These are phyloP conservation scores for Homarus gammarus DNA, from an alignment of 2,888 invertebrate genomes.

Conservation along the genomic window DNA sequence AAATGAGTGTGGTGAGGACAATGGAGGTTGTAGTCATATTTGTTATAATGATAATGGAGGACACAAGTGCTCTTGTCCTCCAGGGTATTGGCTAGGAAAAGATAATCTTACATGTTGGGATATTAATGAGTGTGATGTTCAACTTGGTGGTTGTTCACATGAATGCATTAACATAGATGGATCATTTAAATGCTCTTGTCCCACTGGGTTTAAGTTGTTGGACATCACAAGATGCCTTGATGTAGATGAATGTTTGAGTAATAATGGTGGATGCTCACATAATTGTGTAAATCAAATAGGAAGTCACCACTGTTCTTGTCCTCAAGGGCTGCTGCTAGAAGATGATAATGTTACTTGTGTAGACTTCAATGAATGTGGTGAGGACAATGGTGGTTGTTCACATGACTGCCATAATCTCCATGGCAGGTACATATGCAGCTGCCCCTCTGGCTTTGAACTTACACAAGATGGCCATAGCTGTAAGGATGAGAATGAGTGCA, in stretches of 20 bases:
- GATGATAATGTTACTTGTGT: slow-evolving; percentile 72
- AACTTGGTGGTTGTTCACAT: slow-evolving; percentile 79
- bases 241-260: slow-evolving; percentile 72
- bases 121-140: slow-evolving; percentile 64
- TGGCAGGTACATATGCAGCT: slow-evolving; percentile 69
- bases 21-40: slow-evolving; percentile 79
- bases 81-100: slow-evolving; percentile 75
- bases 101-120: slow-evolving; percentile 77
- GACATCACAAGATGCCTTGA: slow-evolving; percentile 73
- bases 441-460: slow-evolving; percentile 66
- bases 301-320: slow-evolving; percentile 82
- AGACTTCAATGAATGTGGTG: slow-evolving; percentile 78
- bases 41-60: slow-evolving; percentile 80
- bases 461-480: slow-evolving; percentile 77
- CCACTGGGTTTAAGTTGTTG: slow-evolving; percentile 76
- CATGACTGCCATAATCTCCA: slow-evolving; percentile 69
- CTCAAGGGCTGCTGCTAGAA: slow-evolving; percentile 81
- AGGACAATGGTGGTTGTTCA: slow-evolving; percentile 72
- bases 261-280: slow-evolving; percentile 64
- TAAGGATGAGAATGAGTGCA: slow-evolving; percentile 85
- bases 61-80: slow-evolving; percentile 78
- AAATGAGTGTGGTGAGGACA: slow-evolving; percentile 79
- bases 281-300: slow-evolving; percentile 69
- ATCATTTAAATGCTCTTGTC: slow-evolving; percentile 79
- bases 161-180: slow-evolving; percentile 79